Base-by-base conservation (phyloP, 2,797 vertebrate genomes). In the Danio aesculapii region DNA sequence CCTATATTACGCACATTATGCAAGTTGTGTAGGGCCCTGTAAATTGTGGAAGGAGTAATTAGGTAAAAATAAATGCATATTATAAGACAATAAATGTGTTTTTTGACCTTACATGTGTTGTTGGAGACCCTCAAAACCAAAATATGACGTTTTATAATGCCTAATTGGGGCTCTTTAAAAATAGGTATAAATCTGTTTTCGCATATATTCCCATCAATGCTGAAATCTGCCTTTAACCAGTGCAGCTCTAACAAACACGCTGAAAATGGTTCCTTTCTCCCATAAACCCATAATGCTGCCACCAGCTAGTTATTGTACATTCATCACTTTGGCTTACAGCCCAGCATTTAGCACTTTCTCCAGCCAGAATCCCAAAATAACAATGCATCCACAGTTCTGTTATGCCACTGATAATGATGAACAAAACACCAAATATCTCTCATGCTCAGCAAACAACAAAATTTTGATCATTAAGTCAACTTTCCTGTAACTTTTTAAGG, bases 321-420 rank as follows among this genome's bases (percentile, higher is more conserved):
- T 75, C 64, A 64, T 39, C 17, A 14, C 10, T 84, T 75, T 80
- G 77, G 71, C 82, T 75, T 55, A 43, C 58, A 14, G 69, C 62
- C 47, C 59, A 67, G 58, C 19, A 83, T 63, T 79, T 52, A 52
- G n/a, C 77, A 72, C 75, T 41, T 67, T 58, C 58, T 63, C 49
- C 61, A 75, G 52, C 58, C 72, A 50, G 47, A 50, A 62, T 46
- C 58, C 50, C 30, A 52, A 47, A 67, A 62, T 64, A 71, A 43
- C 17, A 83, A 80, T 12, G 8, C 49, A 46, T 75, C 55, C 43
- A 75, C 67, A 57, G 57, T 47, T 69, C 21, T 50, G 41, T 63
- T 19, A 67, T 62, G 39, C 17, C 47, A 41, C 55, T 69, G 47
- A 47, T 41, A 59, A 62, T 19, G 16, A n/a, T 43, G 12, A 70